These are phyloP conservation scores for Odontesthes bonariensis DNA, from an alignment of 2,113 vertebrate genomes.

Conservation along the genomic window DNA sequence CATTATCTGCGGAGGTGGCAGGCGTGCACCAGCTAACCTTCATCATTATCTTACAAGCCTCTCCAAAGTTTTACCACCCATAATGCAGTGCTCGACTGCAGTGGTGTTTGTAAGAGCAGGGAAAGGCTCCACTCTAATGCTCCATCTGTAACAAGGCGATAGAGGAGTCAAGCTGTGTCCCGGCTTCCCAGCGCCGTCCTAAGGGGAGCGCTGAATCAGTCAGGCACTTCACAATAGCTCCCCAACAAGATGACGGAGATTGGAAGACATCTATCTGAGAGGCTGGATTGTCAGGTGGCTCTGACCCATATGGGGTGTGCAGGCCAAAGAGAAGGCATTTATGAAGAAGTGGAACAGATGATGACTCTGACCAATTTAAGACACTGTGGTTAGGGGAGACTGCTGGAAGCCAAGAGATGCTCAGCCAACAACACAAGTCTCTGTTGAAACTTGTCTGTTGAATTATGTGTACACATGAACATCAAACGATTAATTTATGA, in stretches of 20 bases:
- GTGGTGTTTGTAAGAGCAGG: constrained; percentile 33
- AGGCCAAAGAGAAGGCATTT: constrained; percentile 60
- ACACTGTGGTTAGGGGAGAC: constrained; percentile 20
- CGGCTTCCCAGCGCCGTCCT: constrained; percentile 53
- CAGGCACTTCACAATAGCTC: constrained; percentile 70
- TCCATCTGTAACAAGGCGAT: constrained; percentile 62
- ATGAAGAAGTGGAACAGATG: constrained; percentile 73
- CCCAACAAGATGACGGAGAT: constrained; percentile 73
- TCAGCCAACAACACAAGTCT: constrained; percentile 16
- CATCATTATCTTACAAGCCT: constrained; percentile 57
- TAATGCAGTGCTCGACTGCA: constrained; percentile 44
- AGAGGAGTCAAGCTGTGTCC: constrained; percentile 57
- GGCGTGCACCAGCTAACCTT: constrained; percentile 40
- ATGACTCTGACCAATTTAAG: constrained; percentile 52
- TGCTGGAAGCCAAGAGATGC: constrained; percentile 31
- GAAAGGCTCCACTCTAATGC: constrained; percentile 49
- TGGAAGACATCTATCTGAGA: constrained; percentile 72
- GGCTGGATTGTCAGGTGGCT: constrained; percentile 64
- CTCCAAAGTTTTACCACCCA: constrained; percentile 38
- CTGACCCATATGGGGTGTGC: constrained; percentile 60
- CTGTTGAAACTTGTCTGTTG: constrained; percentile 11
- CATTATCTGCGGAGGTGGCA: constrained; percentile 40
- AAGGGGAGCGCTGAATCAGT: constrained; percentile 70
- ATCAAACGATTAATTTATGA: constrained; percentile 32
- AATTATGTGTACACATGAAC: constrained; percentile 36